phyloP scores from a whole-genome alignment of 2,888 invertebrate genomes.

The Caenorhabditis virilis region DNA sequence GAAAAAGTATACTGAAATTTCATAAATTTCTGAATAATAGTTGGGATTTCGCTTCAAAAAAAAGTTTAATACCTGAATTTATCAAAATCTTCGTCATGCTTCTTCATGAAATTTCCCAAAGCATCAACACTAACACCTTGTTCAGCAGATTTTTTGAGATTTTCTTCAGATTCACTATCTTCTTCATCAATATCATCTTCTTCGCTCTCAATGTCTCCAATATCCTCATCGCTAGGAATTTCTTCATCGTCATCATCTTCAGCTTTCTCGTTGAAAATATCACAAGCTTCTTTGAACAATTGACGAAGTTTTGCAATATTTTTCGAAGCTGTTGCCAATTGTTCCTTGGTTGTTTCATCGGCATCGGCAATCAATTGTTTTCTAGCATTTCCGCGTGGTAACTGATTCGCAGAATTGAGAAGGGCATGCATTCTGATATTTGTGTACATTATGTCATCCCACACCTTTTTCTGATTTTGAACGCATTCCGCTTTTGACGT shows the following conservation, averaged over 20 bases:
- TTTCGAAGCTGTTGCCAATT: conserved; percentile 36
- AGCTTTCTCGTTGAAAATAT: conserved; percentile 9
- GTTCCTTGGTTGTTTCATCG: conserved; percentile 40
- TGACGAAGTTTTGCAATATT: conserved; percentile 42
- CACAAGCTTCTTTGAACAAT: conserved; percentile 19
- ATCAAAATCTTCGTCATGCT: conserved; percentile 10
- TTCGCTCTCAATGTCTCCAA: conserved; percentile 23
- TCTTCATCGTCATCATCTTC: conserved; percentile 32
- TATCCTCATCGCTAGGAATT: conserved; percentile 59
- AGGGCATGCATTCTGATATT: conserved; percentile 54
- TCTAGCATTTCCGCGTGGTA: conserved; percentile 53
- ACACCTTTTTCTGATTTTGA: conserved; percentile 47
- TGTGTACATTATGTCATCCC: conserved; percentile 56
- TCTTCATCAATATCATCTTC: conserved; percentile 24
- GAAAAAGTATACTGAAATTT: conserved; percentile 70
- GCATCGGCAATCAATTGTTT: conserved; percentile 37
- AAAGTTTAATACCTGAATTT: conserved; percentile 27
- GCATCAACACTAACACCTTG: conserved; percentile 6
- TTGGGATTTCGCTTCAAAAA: background rate
- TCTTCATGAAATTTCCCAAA: conserved; percentile 2
- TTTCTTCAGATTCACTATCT: conserved; percentile 21
- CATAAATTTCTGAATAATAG: too few relatives aligned
- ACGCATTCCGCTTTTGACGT: conserved; percentile 40
- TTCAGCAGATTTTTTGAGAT: conserved; percentile 1
- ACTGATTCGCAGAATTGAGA: conserved; percentile 50